Conservation (phyloP, 30 jellyfish, hydroid and myxozoan species). For the Turritopsis dohrnii region DNA sequence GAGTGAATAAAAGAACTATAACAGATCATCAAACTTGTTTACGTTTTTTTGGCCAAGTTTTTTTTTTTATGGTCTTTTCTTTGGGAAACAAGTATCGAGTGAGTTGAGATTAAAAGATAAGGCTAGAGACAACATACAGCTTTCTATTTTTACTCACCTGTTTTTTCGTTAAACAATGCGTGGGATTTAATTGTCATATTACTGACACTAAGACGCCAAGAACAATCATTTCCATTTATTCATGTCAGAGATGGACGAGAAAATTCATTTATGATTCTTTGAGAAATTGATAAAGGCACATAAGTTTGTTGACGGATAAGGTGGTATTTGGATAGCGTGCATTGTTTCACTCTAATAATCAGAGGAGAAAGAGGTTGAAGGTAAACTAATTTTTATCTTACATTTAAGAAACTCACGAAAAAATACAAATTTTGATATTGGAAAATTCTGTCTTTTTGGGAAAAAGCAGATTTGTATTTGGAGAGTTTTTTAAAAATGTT, state of each 20-base stretch:
- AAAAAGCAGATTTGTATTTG: too few relatives aligned
- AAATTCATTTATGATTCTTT: background rate
- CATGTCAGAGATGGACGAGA: background rate
- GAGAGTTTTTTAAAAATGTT: too few relatives aligned
- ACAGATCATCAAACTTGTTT: background rate
- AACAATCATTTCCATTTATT: background rate
- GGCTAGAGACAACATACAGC: background rate
- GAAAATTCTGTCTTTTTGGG: too few relatives aligned
- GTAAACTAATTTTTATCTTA: too few relatives aligned
- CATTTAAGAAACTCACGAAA: too few relatives aligned
- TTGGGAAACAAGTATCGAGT: background rate
- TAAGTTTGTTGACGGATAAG: background rate
- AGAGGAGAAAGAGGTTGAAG: too few relatives aligned
- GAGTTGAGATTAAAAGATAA: background rate
- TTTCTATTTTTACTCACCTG: background rate
- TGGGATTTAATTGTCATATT: background rate
- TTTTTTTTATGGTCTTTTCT: background rate
- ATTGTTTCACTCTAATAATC: too few relatives aligned
- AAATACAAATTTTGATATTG: too few relatives aligned
- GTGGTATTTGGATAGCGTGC: background rate
- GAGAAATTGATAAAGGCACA: background rate
- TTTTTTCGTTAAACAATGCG: background rate
- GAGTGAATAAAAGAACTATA: too few relatives aligned
- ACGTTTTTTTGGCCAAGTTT: background rate
- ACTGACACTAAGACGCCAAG: background rate